phyloP scores from a whole-genome alignment of 2,797 vertebrate genomes.

The Poeciliopsis infans region DNA sequence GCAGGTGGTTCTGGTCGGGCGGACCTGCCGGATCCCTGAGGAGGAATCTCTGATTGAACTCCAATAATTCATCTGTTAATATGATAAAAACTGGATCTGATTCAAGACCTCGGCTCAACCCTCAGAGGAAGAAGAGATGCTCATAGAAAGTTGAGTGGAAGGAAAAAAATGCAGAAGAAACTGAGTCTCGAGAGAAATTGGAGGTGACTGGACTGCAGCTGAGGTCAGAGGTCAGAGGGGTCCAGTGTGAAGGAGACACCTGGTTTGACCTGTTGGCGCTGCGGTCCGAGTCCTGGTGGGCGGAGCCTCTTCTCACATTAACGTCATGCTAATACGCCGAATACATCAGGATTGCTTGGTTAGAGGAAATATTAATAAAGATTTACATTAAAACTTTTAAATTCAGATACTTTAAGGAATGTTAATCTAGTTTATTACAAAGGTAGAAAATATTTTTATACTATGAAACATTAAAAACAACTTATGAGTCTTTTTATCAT shows the following conservation, averaged over 20 bases:
- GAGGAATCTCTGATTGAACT: background rate
- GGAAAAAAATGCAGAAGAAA: background rate
- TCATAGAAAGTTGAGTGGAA: background rate
- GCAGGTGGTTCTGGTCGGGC: background rate
- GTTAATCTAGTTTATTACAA: conserved; percentile 86
- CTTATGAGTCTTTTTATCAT: conserved; percentile 77
- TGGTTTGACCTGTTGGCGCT: too few species aligned
- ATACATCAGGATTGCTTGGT: conserved; percentile 78
- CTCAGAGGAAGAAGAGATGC: background rate
- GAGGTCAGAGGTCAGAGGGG: background rate
- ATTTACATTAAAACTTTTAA: conserved; percentile 83
- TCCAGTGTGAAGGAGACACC: background rate
- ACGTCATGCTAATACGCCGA: conserved; percentile 80
- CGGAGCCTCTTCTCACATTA: conserved; percentile 64
- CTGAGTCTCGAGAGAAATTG: background rate
- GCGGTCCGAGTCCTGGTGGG: conserved; percentile 22
- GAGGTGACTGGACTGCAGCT: background rate
- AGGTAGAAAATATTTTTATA: conserved; percentile 92
- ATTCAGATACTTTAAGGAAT: conserved; percentile 89
- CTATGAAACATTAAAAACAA: conserved; percentile 84
- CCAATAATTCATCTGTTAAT: too few species aligned
- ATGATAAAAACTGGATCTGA: background rate
- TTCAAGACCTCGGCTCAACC: background rate
- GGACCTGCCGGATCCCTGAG: background rate
- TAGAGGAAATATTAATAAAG: conserved; percentile 85